These are phyloP conservation scores for Pocillopora grandis DNA, from an alignment of 92 coral and sea anemone genomes.

Conservation along the genomic window DNA sequence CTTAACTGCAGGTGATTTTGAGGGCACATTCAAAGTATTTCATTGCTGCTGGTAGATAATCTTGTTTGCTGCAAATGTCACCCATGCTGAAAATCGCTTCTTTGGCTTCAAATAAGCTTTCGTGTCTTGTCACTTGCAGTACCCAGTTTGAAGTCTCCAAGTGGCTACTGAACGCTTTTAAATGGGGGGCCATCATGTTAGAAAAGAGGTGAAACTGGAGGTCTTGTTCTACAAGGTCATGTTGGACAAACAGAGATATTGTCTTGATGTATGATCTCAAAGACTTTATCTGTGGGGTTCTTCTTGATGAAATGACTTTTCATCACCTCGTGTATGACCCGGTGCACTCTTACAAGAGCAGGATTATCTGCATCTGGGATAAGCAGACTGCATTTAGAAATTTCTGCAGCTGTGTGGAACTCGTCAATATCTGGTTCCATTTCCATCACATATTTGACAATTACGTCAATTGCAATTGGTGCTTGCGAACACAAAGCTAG, in stretches of 20 bases:
- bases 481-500: slow-evolving; percentile 15
- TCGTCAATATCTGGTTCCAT: slow-evolving; percentile 10
- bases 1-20: neutral
- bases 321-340: slow-evolving; percentile 12
- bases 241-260: slow-evolving; percentile 7
- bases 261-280: slow-evolving; percentile 4
- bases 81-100: neutral
- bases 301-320: neutral
- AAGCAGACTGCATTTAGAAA: slow-evolving; percentile 19
- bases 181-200: slow-evolving; percentile 24
- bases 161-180: neutral
- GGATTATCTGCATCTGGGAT: neutral
- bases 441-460: slow-evolving; percentile 16
- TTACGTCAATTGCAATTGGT: slow-evolving; percentile 8
- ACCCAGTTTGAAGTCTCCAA: neutral
- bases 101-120: neutral
- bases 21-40: slow-evolving; percentile 8
- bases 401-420: slow-evolving; percentile 7
- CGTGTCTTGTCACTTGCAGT: neutral
- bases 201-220: slow-evolving; percentile 13
- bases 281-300: neutral
- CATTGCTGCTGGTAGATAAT: neutral
- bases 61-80: neutral
- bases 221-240: neutral
- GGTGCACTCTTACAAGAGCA: slow-evolving; percentile 4